phyloP scores from a whole-genome alignment of 1,140 invertebrate species.

The Heterodera schachtii region DNA sequence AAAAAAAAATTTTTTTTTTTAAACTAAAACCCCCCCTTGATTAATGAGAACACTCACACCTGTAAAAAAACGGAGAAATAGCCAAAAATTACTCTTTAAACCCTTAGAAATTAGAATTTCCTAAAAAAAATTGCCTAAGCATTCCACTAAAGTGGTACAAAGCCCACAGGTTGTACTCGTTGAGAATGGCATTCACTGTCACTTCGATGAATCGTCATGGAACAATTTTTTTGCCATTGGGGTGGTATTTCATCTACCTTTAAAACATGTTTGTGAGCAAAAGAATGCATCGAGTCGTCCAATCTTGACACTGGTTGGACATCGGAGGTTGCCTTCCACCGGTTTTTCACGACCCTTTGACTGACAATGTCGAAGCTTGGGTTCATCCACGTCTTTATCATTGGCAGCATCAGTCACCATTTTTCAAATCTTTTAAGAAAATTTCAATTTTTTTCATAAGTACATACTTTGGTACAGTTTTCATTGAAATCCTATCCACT shows the following conservation, averaged over 20 bases:
- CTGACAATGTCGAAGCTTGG: slow-evolving; percentile 1
- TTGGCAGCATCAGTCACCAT: not conserved
- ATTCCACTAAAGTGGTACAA: slow-evolving; percentile 81
- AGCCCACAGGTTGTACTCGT: slow-evolving; percentile 86
- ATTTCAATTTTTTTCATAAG: too few relatives aligned
- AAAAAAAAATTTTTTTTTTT: too few relatives aligned
- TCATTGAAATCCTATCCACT: too few relatives aligned
- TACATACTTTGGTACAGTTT: too few relatives aligned
- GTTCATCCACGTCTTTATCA: not conserved
- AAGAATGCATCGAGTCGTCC: slow-evolving; percentile 90
- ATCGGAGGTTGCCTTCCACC: slow-evolving; percentile 82
- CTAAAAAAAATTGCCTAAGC: slow-evolving; percentile 71
- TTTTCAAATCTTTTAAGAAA: too few relatives aligned
- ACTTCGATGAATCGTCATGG: slow-evolving; percentile 18
- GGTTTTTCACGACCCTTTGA: slow-evolving; percentile 58
- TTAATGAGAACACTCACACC: too few relatives aligned
- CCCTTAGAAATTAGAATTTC: slow-evolving; percentile 62
- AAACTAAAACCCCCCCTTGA: too few relatives aligned
- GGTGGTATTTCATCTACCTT: slow-evolving; percentile 69
- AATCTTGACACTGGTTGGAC: slow-evolving; percentile 91
- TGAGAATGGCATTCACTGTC: too few relatives aligned
- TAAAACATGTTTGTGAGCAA: slow-evolving; percentile 92
- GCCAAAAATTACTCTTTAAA: too few relatives aligned
- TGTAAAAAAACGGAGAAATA: too few relatives aligned
- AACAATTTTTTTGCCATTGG: not conserved